Base-by-base conservation (phyloP, 2,113 vertebrate genomes). In the Pseudolaguvia tuberculata region DNA sequence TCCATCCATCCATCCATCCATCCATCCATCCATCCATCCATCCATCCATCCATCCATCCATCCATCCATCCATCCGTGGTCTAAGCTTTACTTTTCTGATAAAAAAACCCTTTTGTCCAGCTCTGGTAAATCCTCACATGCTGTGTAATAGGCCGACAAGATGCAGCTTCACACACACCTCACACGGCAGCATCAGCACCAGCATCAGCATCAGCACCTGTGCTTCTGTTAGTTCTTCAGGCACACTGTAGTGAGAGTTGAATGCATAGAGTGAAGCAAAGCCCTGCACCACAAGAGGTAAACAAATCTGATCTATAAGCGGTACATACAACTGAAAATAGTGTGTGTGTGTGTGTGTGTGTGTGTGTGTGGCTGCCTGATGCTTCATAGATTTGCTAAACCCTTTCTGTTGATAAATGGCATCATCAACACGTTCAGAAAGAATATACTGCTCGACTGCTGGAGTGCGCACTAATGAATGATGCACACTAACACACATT, bases 81-180 rank as follows among this genome's bases (percentile, higher is more conserved):
- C 23, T 11, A 3, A 68, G 21, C 13, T 5, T 35, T 69, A 48
- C 27, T 56, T 31, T 45, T 35, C 50, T 15, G 6, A 20, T 1
- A 51, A 73, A 50, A 50, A 18, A 35, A 6, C 1, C 5, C 11
- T 71, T 61, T 25, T 50, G 62, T 50, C 21, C n/a, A 69, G 17
- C 25, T 55, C 31, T 68, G 21, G 73, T 47, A 69, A 72, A 77
- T 70, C 56, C 12, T 56, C 10, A 65, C 50, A 51, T 25, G n/a
- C 56, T 17, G 51, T 50, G 62, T 76, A 80, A 80, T 63, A 69
- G 61, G 51, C 62, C 18, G 51, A 80, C 50, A 65, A 73, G 75
- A 80, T 73, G 51, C 55, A 72, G 35, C 59, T 71, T 35, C 47
- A 39, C 13, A 39, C 13, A 61, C 45, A 53, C 45, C 25, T 65